Evolutionary conservation across 1,140 invertebrate genomes (phyloP).

Genomic region (Orius insidiosus): DNA sequence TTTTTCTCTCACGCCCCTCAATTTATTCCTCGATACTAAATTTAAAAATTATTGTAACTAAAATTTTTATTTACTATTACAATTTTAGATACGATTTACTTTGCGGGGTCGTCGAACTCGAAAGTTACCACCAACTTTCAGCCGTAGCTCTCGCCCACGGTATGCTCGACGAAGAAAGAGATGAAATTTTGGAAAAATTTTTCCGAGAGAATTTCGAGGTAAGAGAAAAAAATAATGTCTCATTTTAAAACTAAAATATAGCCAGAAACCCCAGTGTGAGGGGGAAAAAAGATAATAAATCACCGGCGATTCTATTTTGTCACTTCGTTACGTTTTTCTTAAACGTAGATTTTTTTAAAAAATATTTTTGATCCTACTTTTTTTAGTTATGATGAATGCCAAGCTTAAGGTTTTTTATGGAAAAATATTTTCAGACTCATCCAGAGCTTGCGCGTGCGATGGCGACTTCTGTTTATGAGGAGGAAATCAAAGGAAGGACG

Average conservation of each 20-base stretch:
- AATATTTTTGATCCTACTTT: background rate
- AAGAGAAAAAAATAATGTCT: slow-evolving; percentile 2
- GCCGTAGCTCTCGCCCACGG: slow-evolving; percentile 60
- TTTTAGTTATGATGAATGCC: no score
- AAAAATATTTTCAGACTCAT: background rate
- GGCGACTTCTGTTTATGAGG: slow-evolving; percentile 8
- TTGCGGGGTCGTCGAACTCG: slow-evolving; percentile 73
- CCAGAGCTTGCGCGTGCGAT: slow-evolving; percentile 1
- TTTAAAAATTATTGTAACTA: no score
- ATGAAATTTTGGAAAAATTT: slow-evolving; percentile 60
- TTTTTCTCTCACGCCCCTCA: no score
- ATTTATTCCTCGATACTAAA: no score
- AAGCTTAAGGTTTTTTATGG: background rate
- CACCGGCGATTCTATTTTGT: no score
- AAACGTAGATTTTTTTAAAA: background rate
- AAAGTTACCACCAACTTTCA: slow-evolving; percentile 68
- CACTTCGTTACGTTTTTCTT: no score
- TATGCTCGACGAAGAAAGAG: slow-evolving; percentile 55
- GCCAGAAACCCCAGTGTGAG: background rate
- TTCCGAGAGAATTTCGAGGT: slow-evolving; percentile 42
- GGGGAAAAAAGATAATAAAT: no score
- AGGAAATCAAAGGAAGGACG: no score
- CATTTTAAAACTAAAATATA: background rate
- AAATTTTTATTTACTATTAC: no score
- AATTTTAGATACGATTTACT: slow-evolving; percentile 69